phyloP scores from a whole-genome alignment of 30 jellyfish, hydroid and myxozoan species.

The Haliclystus octoradiatus region DNA sequence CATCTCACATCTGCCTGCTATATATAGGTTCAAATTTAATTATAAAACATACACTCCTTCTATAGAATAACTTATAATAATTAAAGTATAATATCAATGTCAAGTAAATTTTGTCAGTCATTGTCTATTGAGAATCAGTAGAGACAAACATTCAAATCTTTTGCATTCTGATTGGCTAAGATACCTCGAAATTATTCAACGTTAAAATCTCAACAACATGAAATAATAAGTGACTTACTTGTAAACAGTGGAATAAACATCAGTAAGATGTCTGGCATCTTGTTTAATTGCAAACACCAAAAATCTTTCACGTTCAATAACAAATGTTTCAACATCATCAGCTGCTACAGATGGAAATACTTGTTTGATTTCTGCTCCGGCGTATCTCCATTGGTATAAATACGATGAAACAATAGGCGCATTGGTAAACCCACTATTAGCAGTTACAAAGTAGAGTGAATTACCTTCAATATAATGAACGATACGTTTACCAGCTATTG shows the following conservation, averaged over 20 bases:
- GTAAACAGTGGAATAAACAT: conserved; percentile 58
- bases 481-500: neutral
- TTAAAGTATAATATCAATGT: too few relatives aligned
- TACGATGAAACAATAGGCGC: conserved; percentile 32
- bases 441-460: conserved; percentile 49
- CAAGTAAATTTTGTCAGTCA: too few relatives aligned
- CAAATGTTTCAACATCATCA: conserved; percentile 72
- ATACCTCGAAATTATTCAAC: too few relatives aligned
- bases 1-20: too few relatives aligned
- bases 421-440: conserved; percentile 28
- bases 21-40: too few relatives aligned
- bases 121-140: too few relatives aligned
- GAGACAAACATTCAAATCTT: too few relatives aligned
- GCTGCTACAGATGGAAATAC: conserved; percentile 74
- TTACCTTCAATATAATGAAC: conserved; percentile 1
- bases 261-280: conserved; percentile 47
- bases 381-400: conserved; percentile 22
- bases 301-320: conserved; percentile 37
- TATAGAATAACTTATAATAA: neutral
- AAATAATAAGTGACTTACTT: conserved; percentile 44
- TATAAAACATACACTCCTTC: too few relatives aligned
- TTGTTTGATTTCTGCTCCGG: conserved; percentile 46
- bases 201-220: too few relatives aligned
- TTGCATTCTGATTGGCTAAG: too few relatives aligned
- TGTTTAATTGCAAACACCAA: conserved; percentile 54